A percentile compares a stretch with the other conserved stretches of the same genome.
Conservation (phyloP, 2,888 invertebrate genomes). For the Phragmatobia fuliginosa region DNA sequence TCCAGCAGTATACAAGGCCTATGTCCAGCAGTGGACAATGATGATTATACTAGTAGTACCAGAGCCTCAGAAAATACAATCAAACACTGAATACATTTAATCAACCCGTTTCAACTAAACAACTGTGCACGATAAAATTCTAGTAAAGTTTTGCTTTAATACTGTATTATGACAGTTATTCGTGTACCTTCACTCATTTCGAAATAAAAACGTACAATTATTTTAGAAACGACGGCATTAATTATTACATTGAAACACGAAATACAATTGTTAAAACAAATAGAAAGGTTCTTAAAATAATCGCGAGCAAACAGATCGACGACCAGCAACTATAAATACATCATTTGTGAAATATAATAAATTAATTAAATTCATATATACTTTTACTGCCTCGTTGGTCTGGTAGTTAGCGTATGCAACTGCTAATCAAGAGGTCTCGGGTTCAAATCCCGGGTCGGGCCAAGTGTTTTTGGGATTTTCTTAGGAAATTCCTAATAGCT, state of each 20-base stretch:
- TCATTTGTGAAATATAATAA: constrained; percentile 44
- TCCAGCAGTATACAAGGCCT: no score
- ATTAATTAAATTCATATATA: constrained; percentile 53
- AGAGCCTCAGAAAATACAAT: no score
- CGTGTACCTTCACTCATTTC: constrained; percentile 47
- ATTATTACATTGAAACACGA: constrained; percentile 33
- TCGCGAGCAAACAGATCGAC: constrained; percentile 5
- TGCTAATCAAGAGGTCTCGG: no score
- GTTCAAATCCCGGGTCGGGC: no score
- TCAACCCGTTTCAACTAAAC: constrained; percentile 27
- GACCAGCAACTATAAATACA: constrained; percentile 37
- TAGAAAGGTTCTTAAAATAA: constrained; percentile 23
- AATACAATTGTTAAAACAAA: constrained; percentile 38
- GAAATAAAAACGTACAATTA: constrained; percentile 51
- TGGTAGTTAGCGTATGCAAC: no score
- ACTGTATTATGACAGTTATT: constrained; percentile 49
- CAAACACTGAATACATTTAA: constrained; percentile 6
- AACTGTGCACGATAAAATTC: constrained; percentile 43
- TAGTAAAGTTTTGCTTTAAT: constrained; percentile 42
- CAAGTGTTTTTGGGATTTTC: no score
- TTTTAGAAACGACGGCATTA: constrained; percentile 46
- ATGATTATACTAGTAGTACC: no score
- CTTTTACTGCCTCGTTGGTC: no score
- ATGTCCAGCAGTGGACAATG: no score
- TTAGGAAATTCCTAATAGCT: no score